These are phyloP conservation scores for Cenopis cana DNA, from an alignment of 2,888 invertebrate species.

Conservation along the genomic window DNA sequence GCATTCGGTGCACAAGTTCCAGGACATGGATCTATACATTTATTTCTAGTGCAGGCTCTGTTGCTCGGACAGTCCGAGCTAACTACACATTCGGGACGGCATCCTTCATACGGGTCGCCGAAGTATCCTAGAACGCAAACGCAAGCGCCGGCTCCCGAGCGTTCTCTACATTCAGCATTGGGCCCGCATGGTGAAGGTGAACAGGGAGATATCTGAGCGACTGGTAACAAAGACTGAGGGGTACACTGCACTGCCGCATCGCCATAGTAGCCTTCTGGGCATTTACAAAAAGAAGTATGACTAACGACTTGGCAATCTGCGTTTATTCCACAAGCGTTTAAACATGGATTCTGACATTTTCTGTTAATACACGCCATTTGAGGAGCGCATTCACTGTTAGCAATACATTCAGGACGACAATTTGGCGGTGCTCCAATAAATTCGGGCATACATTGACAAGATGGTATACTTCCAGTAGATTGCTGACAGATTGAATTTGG, in stretches of 20 bases:
- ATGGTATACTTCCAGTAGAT: constrained; percentile 84
- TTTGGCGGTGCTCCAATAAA: constrained; percentile 89
- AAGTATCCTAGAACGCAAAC: constrained; percentile 89
- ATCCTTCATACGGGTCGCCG: constrained; percentile 92
- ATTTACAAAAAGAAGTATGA: constrained; percentile 90
- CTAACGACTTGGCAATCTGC: constrained; percentile 91
- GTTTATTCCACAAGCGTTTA: constrained; percentile 89
- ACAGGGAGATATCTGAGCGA: constrained; percentile 81
- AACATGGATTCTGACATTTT: constrained; percentile 91
- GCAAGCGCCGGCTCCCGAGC: constrained; percentile 87
- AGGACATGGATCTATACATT: constrained; percentile 91
- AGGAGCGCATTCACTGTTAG: constrained; percentile 89
- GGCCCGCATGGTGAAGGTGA: constrained; percentile 87
- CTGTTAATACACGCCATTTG: constrained; percentile 90
- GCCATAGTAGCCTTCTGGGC: constrained; percentile 88
- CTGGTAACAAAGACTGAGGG: constrained; percentile 55
- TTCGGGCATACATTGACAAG: constrained; percentile 88
- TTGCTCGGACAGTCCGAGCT: constrained; percentile 90
- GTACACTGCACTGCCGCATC: constrained; percentile 90
- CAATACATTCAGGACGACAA: constrained; percentile 90
- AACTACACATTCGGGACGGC: constrained; percentile 89
- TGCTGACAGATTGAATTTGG: constrained; percentile 88
- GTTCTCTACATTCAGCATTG: constrained; percentile 87
- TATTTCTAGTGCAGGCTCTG: constrained; percentile 89
- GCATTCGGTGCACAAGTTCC: constrained; percentile 91